Base-by-base conservation (phyloP, 2,113 vertebrate species). In the Hyaena hyaena region DNA sequence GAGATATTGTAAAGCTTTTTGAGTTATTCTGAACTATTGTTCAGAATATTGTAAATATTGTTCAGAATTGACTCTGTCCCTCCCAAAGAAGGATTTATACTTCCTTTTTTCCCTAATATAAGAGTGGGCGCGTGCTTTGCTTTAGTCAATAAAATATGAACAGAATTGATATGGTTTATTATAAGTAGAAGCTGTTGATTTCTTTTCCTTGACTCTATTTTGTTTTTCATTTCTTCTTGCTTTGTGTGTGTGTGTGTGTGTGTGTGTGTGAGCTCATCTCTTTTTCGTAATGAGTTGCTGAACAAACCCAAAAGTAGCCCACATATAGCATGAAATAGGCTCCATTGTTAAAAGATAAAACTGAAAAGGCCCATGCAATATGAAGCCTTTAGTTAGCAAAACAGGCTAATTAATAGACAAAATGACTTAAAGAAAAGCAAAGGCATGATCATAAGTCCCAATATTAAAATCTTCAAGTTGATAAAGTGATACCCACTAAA, bases 221-320 rank as follows among this genome's bases (percentile, higher is more conserved):
- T 39, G 39, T 69, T 43, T 88, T 87, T 90, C 50, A 65, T 83
- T 96, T 96, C 50, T 96, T 65, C 53, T 89, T 89, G 55, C 5
- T 9, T 15, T 11, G 84, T 55, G 83, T 93, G 93, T 92, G 93
- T 45, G n/a, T 50, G 24, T 45, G n/a, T 50, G 24, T 11, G 84
- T 55, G 83, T 93, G 93, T 92, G 93, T 45, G n/a, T 50, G 24
- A 92, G 68, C 16, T 93, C 12, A 63, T 83, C 43, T 89, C 28
- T 88, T 95, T 91, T 77, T 69, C 71, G 61, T 90, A 84, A 33
- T 79, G 79, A 91, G 24, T 66, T 97, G 61, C 50, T 79, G 35
- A 96, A 58, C 48, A 76, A 10, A 76, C 50, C 79, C 17, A 80
- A 80, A 31, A 63, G 35, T 68, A 92, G 69, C 74, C 35, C 48